A percentile compares a stretch with the other conserved stretches of the same genome.
phyloP scores from a whole-genome alignment of 1,140 invertebrate species.

The Ceratosolen solmsi region DNA sequence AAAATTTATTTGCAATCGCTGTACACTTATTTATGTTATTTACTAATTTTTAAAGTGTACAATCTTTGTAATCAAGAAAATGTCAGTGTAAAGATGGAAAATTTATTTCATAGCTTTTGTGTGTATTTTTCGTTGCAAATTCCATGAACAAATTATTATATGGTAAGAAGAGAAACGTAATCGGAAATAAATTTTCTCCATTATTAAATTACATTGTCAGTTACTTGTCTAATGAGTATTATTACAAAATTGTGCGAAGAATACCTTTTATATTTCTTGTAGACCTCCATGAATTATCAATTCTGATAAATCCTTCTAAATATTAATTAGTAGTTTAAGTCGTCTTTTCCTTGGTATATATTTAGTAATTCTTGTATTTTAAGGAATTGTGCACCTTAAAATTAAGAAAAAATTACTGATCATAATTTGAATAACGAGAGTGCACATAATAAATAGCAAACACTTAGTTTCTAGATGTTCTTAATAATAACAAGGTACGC shows the following conservation, averaged over 20 bases:
- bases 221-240: slow-evolving; percentile 32
- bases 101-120: slow-evolving; percentile 36
- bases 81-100: slow-evolving; percentile 38
- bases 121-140: background rate
- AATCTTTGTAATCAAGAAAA: slow-evolving; percentile 39
- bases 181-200: slow-evolving; percentile 44
- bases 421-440: background rate
- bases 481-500: background rate
- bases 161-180: background rate
- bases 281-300: slow-evolving; percentile 19
- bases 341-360: slow-evolving; percentile 6
- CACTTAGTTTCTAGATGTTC: background rate
- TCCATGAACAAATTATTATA: background rate
- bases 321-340: slow-evolving; percentile 11
- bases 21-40: slow-evolving; percentile 38
- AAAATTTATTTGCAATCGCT: slow-evolving; percentile 24
- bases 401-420: slow-evolving; percentile 1
- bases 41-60: slow-evolving; percentile 23
- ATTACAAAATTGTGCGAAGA: slow-evolving; percentile 23
- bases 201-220: slow-evolving; percentile 35
- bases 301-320: slow-evolving; percentile 18
- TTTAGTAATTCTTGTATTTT: background rate
- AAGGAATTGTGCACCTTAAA: slow-evolving; percentile 17
- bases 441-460: slow-evolving; percentile 16
- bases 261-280: slow-evolving; percentile 33